Percentiles rank a stretch among this genome's conserved stretches.
Evolutionary conservation across 2,888 invertebrate species (phyloP).

Genomic region (Scaptomyza parva): DNA sequence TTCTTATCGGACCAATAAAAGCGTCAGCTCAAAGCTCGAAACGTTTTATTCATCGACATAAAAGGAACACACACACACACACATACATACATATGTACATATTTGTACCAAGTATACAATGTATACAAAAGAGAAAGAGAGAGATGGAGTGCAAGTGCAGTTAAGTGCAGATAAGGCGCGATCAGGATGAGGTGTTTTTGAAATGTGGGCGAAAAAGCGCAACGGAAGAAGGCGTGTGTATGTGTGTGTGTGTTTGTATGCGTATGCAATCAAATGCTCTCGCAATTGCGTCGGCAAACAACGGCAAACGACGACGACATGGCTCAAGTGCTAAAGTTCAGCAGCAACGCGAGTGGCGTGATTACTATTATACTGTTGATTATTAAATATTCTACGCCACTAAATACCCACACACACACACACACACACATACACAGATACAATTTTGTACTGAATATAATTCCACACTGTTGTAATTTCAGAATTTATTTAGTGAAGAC

Average conservation of each 20-base stretch:
- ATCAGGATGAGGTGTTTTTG: conserved; percentile 47
- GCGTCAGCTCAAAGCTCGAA: conserved; percentile 19
- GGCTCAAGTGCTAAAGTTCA: conserved; percentile 64
- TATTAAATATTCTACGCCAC: conserved; percentile 42
- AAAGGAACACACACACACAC: neutral
- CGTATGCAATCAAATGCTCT: conserved; percentile 44
- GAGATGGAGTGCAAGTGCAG: conserved; percentile 11
- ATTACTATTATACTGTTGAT: conserved; percentile 65
- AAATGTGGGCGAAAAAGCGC: conserved; percentile 40
- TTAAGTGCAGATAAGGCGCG: conserved; percentile 30
- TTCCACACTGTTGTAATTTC: conserved; percentile 44
- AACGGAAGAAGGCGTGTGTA: conserved; percentile 65
- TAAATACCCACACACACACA: conserved; percentile 14
- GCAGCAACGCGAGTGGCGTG: conserved; percentile 63
- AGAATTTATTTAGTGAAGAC: conserved; percentile 31
- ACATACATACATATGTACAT: neutral
- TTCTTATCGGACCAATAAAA: conserved; percentile 40
- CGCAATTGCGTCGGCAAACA: conserved; percentile 16
- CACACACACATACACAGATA: neutral
- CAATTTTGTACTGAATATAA: neutral
- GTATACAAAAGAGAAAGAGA: neutral
- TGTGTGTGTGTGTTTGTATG: conserved; percentile 15
- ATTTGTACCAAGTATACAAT: too few species aligned
- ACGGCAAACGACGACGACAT: neutral
- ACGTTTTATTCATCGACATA: conserved; percentile 5